Evolutionary conservation across 2,888 invertebrate genomes (phyloP), one percentile per base, ranked within the genome.

Genomic region (Leucania comma): DNA sequence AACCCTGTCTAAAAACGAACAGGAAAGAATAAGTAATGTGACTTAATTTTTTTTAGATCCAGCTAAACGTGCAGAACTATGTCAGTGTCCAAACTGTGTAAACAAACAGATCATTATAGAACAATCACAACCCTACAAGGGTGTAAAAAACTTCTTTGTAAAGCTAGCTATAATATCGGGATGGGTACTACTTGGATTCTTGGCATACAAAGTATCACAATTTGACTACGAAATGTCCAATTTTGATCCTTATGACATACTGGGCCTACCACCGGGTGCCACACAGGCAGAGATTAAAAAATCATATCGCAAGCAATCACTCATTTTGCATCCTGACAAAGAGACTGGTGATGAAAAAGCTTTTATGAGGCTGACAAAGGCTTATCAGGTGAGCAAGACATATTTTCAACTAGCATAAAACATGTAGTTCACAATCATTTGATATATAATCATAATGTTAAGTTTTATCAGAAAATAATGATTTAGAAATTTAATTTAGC

Each of bases 151-250:
- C 89, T 96, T 98, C 85, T 96, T 98, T 89, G 98, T 98, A 88
- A 98, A 98, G 96, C 87, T 97, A 75, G 94, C 97, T 22, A 97
- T 99, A 65, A 96, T 98, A 74, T 93, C 97, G 78, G 99, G 99
- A 86, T 99, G 99, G 99, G 95, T 97, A 26, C 92, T 98, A 64
- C 96, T 99, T 84, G 97, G 97, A 68, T 97, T 98, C 75, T 95
- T 99, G 85, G 98, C 98, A 2, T 98, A 98, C 91, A 98, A 98
- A 96, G 98, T 99, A 50, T 99, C 99, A 0, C 98, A 99, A 92
- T 99, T 99, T 95, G 99, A 99, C 92, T 98, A 99, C 95, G 99
- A 99, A 96, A 98, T 99, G 97, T 98, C 99, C 10, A 99, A 99
- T 93, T 99, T 99, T 96, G 99, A 99, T 96, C 99, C 99, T 0